Base-by-base conservation (phyloP, 2,113 vertebrate genomes). In the Dasyornis broadbenti region DNA sequence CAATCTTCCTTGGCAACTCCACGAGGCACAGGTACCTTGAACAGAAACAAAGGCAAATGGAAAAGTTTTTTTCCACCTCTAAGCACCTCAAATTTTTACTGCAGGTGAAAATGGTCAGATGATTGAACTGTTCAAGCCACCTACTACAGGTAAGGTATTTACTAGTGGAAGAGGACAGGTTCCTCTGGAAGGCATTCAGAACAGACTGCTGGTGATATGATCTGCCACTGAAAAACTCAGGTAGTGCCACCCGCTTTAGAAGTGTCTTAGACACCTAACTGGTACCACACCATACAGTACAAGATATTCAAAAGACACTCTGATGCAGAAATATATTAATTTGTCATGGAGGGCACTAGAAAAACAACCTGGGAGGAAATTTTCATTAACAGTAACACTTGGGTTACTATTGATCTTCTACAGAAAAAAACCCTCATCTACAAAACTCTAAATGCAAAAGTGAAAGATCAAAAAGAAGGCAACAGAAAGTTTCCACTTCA, bases 1-100 rank as follows among this genome's bases (percentile, higher is more conserved):
- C 98, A 97, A 68, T 99, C 97, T 77, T 97, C 96, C 93, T 95
- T 96, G 95, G 98, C 98, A 93, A 98, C 98, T 84, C 97, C 98
- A 78, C 98, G 99, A 87, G 99, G 98, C 92, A 98, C 97, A 56
- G 98, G 97, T 54, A 99, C 97, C 99, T 99, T 93, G 84, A 97
- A 97, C 3, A 78, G 84, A 97, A 97, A 95, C 9, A 92, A 35
- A 89, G 31, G 59, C 30, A 94, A 97, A 93, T 33, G 39, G 49
- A 47, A 80, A 37, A 68, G 20, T 21, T 37, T 86, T 15, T 45
- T 45, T 79, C 61, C 15, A 52, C 4, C 82, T 81, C 47, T 56
- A 73, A 47, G 56, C 53, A 86, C 6, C 21, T 78, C 70, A 59
- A 49, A 82, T 73, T 76, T 59, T 65, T 23, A 52, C 28, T 12